phyloP scores from a whole-genome alignment of 2,888 invertebrate genomes.

The Noctua pronuba region DNA sequence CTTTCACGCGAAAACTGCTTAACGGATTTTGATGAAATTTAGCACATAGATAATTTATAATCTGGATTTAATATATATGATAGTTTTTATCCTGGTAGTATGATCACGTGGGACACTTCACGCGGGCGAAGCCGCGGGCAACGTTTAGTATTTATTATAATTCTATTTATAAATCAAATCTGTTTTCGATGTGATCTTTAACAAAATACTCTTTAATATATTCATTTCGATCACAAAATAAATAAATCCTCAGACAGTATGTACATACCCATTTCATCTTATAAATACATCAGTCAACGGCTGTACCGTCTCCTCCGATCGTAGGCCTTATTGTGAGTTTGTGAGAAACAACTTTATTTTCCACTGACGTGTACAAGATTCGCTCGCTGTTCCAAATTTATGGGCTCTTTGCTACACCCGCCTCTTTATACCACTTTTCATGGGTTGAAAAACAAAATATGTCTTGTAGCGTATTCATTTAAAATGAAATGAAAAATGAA shows the following conservation, averaged over 20 bases:
- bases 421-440: constrained; percentile 53
- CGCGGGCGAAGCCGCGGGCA: too few species aligned
- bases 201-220: constrained; percentile 13
- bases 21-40: too few species aligned
- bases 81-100: too few species aligned
- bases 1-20: too few species aligned
- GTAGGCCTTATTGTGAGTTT: constrained; percentile 73
- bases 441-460: constrained; percentile 49
- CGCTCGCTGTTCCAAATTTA: constrained; percentile 74
- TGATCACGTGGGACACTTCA: too few species aligned
- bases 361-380: constrained; percentile 82
- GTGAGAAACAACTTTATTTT: constrained; percentile 81
- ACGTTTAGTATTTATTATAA: not conserved
- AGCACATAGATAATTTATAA: too few species aligned
- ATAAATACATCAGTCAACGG: constrained; percentile 59
- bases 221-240: constrained; percentile 31
- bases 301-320: constrained; percentile 59
- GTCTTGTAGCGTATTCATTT: constrained; percentile 41
- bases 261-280: constrained; percentile 42
- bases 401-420: constrained; percentile 50
- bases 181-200: not conserved
- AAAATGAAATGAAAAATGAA: constrained; percentile 24
- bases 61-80: too few species aligned
- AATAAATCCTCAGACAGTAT: constrained; percentile 40
- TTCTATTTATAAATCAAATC: constrained; percentile 13